These are phyloP conservation scores for Apantesis nais DNA, from an alignment of 2,888 invertebrate species.

Conservation along the genomic window DNA sequence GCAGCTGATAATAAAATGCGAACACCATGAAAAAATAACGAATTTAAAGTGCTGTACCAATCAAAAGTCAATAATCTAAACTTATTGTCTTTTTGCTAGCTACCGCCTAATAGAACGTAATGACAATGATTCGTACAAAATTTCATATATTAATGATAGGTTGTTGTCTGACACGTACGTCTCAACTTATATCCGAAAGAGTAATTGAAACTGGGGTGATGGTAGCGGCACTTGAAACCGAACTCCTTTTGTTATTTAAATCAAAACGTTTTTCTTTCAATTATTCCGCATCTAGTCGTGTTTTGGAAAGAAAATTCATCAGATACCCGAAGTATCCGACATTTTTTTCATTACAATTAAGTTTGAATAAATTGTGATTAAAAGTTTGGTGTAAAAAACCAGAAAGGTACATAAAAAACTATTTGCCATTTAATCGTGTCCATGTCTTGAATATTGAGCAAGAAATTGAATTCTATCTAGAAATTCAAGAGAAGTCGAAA, in stretches of 20 bases:
- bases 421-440: slow-evolving; percentile 33
- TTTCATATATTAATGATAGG: slow-evolving; percentile 64
- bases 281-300: background rate
- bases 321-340: slow-evolving; percentile 11
- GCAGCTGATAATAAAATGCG: slow-evolving; percentile 36
- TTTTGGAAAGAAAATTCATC: slow-evolving; percentile 11
- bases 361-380: slow-evolving; percentile 22
- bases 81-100: slow-evolving; percentile 64
- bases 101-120: slow-evolving; percentile 64
- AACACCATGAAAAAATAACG: slow-evolving; percentile 43
- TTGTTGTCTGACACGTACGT: slow-evolving; percentile 46
- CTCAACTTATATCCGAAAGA: slow-evolving; percentile 40
- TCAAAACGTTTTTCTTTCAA: background rate
- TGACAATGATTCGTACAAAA: slow-evolving; percentile 70
- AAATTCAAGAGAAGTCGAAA: slow-evolving; percentile 8
- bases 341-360: slow-evolving; percentile 44
- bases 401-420: slow-evolving; percentile 34
- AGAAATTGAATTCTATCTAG: slow-evolving; percentile 23
- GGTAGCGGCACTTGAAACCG: slow-evolving; percentile 32
- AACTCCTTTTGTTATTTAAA: slow-evolving; percentile 11
- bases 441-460: slow-evolving; percentile 27
- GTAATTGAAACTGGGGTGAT: slow-evolving; percentile 49
- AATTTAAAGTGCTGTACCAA: slow-evolving; percentile 50
- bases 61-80: slow-evolving; percentile 59
- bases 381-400: slow-evolving; percentile 29